phyloP scores from a whole-genome alignment of 2,113 vertebrate species.

The Oreochromis tanganicae region DNA sequence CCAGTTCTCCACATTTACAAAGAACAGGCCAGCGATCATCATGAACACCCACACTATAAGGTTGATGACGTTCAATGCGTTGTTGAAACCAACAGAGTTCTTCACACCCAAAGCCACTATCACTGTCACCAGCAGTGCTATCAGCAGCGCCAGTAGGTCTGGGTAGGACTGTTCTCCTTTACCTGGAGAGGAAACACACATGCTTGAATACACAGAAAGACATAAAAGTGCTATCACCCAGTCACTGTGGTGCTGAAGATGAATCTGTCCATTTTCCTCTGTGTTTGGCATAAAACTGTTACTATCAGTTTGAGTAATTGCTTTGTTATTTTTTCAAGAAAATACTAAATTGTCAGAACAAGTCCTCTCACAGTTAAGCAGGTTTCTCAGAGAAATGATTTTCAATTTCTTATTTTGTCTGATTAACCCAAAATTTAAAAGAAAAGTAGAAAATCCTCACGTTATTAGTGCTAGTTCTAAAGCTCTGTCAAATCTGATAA shows the following conservation, averaged over 20 bases:
- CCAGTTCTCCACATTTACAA: slow-evolving; percentile 90
- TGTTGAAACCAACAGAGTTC: slow-evolving; percentile 97
- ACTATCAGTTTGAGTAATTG: background rate
- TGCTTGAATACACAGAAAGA: background rate
- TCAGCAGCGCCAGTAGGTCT: slow-evolving; percentile 90
- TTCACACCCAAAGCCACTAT: slow-evolving; percentile 92
- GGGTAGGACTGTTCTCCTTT: slow-evolving; percentile 97
- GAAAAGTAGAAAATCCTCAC: background rate
- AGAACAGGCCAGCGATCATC: slow-evolving; percentile 93
- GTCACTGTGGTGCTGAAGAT: background rate
- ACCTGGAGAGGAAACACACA: slow-evolving; percentile 52
- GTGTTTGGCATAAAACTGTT: background rate
- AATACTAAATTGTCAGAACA: background rate
- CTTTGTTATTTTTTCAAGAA: background rate
- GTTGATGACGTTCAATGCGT: slow-evolving; percentile 90
- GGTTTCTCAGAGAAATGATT: background rate
- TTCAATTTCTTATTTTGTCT: background rate
- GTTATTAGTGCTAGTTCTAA: background rate
- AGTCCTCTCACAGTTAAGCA: background rate
- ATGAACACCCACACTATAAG: slow-evolving; percentile 94
- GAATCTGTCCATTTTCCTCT: background rate
- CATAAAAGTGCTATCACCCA: background rate
- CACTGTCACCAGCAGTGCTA: slow-evolving; percentile 87
- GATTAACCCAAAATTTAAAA: background rate
- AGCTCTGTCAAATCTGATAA: background rate